phyloP scores from a whole-genome alignment of 64 coral and sea anemone genomes.

The Actinia tenebrosa region DNA sequence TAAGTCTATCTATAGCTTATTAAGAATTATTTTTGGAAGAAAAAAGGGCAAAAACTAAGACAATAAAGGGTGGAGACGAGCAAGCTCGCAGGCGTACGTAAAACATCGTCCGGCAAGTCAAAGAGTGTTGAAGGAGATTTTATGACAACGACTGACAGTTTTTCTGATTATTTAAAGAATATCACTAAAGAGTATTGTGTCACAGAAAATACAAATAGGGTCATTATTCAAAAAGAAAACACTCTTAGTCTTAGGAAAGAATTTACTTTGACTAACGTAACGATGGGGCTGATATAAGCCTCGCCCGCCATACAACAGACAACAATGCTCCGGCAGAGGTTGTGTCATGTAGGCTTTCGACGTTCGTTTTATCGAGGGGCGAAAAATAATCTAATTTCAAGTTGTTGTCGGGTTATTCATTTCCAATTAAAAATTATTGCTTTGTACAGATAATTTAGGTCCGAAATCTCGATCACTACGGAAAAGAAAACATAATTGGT shows the following conservation, averaged over 20 bases:
- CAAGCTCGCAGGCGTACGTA: not conserved
- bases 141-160: constrained; percentile 15
- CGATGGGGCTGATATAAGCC: not conserved
- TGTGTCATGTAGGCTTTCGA: not conserved
- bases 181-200: constrained; percentile 25
- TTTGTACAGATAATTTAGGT: constrained; percentile 18
- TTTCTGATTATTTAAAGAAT: constrained; percentile 10
- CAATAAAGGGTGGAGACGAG: not conserved
- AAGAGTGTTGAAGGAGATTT: constrained; percentile 13
- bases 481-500: constrained; percentile 10
- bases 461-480: constrained; percentile 19
- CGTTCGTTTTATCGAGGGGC: constrained; percentile 1
- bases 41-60: not conserved
- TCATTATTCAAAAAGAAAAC: constrained; percentile 20
- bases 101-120: constrained; percentile 7
- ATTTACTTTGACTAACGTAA: not conserved
- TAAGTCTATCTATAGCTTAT: not conserved
- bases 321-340: not conserved
- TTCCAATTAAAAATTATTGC: constrained; percentile 35
- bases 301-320: not conserved
- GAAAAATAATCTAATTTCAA: constrained; percentile 27
- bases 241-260: not conserved
- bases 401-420: constrained; percentile 17
- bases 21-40: not conserved
- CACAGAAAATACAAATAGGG: constrained; percentile 1